phyloP scores from a whole-genome alignment of 1,140 invertebrate species.

The Parasteatoda tepidariorum region DNA sequence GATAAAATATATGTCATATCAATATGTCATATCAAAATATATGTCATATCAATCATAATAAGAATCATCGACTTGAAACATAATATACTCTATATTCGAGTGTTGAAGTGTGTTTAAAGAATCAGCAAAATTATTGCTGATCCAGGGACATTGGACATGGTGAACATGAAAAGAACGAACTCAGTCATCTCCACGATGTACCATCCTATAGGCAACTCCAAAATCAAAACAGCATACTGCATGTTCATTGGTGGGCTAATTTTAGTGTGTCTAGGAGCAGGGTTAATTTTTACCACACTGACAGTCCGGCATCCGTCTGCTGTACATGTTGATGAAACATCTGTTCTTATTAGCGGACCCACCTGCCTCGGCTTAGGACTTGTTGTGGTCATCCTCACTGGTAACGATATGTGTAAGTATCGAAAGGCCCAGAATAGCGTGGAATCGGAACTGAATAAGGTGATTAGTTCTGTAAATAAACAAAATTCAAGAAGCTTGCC shows the following conservation, averaged over 20 bases:
- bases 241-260: constrained; percentile 42
- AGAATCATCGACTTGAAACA: too few relatives aligned
- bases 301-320: background rate
- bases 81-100: too few relatives aligned
- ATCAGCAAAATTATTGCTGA: too few relatives aligned
- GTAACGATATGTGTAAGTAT: constrained; percentile 40
- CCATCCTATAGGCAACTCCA: constrained; percentile 48
- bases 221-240: constrained; percentile 37
- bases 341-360: constrained; percentile 36
- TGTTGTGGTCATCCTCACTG: constrained; percentile 11
- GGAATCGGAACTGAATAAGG: constrained; percentile 35
- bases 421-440: constrained; percentile 18
- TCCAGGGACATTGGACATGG: too few relatives aligned
- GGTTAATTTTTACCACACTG: constrained; percentile 24
- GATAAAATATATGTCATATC: too few relatives aligned
- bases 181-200: constrained; percentile 53
- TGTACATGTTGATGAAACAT: constrained; percentile 32
- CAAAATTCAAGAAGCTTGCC: constrained; percentile 12
- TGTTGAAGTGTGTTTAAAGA: too few relatives aligned
- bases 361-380: constrained; percentile 30
- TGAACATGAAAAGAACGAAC: constrained; percentile 27
- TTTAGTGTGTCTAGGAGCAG: constrained; percentile 24
- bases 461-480: constrained; percentile 25
- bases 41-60: too few relatives aligned
- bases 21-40: too few relatives aligned